phyloP scores from a whole-genome alignment of 1,140 invertebrate species.

The Heliconius congener region DNA sequence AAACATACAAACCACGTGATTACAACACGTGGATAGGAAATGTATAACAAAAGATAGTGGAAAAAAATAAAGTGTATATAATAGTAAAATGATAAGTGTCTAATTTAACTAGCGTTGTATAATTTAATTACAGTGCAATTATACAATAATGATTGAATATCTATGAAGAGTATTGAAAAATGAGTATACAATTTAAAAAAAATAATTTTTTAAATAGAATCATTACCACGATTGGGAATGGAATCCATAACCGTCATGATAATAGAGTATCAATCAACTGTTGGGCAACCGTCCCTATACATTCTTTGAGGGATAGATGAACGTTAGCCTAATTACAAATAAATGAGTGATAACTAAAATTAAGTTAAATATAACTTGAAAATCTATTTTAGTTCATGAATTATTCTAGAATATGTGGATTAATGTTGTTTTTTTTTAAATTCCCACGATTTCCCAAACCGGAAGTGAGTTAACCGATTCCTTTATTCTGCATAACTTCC shows the following conservation, averaged over 20 bases:
- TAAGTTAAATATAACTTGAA: too few species aligned
- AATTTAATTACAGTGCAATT: not conserved
- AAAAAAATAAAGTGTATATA: too few species aligned
- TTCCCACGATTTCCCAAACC: not conserved
- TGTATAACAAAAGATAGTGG: constrained; percentile 19
- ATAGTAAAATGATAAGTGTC: too few species aligned
- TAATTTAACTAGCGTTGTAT: not conserved
- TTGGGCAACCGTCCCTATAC: too few species aligned
- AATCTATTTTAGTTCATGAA: too few species aligned
- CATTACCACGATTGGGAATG: too few species aligned
- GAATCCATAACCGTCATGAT: too few species aligned
- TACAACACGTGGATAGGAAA: constrained; percentile 23
- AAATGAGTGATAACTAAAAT: too few species aligned
- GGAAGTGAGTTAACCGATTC: not conserved
- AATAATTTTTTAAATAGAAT: too few species aligned
- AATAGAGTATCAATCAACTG: too few species aligned
- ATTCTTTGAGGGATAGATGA: too few species aligned
- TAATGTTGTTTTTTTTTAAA: not conserved
- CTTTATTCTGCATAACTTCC: not conserved
- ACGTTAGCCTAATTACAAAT: too few species aligned
- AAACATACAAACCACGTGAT: constrained; percentile 20
- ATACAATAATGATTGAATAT: not conserved
- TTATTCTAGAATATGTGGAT: not conserved
- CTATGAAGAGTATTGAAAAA: not conserved
- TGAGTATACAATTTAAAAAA: not conserved